These are phyloP conservation scores for Junonia oenone DNA, from an alignment of 2,888 invertebrate genomes.

Conservation along the genomic window DNA sequence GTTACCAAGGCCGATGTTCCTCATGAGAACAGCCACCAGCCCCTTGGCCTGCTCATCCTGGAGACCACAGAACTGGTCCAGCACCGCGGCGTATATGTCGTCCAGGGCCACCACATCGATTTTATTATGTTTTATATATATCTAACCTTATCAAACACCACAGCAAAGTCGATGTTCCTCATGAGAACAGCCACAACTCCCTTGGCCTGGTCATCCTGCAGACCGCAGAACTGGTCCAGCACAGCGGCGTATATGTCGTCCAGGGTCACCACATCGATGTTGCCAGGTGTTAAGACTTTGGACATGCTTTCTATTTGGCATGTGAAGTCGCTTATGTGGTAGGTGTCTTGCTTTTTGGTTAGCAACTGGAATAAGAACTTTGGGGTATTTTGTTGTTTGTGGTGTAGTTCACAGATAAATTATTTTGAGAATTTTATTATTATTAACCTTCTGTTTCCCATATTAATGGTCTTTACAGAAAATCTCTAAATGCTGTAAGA, in stretches of 20 bases:
- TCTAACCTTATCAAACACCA: conserved; percentile 55
- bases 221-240: conserved; percentile 65
- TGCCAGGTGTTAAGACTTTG: conserved; percentile 41
- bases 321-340: conserved; percentile 47
- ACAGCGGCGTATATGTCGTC: conserved; percentile 58
- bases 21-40: conserved; percentile 56
- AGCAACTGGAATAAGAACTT: no score
- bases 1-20: conserved; percentile 62
- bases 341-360: conserved; percentile 40
- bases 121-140: no score
- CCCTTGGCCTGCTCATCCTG: conserved; percentile 55
- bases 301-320: conserved; percentile 54
- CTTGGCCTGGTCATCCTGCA: conserved; percentile 57
- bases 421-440: no score
- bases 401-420: not conserved
- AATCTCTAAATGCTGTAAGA: no score
- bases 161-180: conserved; percentile 59
- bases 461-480: no score
- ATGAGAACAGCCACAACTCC: conserved; percentile 58
- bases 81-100: conserved; percentile 57
- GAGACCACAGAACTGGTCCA: conserved; percentile 66
- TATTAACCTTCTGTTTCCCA: no score
- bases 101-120: no score
- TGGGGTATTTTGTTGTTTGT: not conserved
- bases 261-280: conserved; percentile 44